Conservation (phyloP, 2,113 vertebrate species). For the Spea multiplicata region DNA sequence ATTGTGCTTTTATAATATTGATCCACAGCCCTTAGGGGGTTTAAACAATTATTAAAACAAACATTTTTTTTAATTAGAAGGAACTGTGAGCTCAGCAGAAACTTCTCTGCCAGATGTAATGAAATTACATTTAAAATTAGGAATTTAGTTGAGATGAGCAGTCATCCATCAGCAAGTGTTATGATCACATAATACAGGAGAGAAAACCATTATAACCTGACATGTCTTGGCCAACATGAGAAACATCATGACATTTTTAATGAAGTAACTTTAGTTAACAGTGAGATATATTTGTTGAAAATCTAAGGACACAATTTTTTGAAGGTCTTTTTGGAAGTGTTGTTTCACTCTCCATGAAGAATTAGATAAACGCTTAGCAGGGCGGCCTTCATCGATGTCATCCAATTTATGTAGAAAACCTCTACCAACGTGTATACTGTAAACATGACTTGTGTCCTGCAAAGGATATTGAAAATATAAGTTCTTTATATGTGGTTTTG, state of each 20-base stretch:
- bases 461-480: too few relatives aligned
- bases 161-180: neutral
- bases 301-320: neutral
- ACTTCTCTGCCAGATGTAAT: conserved; percentile 31
- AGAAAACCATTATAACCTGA: too few relatives aligned
- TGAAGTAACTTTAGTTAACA: neutral
- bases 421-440: too few relatives aligned
- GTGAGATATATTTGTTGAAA: neutral
- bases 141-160: neutral
- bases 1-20: neutral
- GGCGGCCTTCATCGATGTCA: neutral
- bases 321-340: too few relatives aligned
- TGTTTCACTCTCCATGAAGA: too few relatives aligned
- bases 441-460: too few relatives aligned
- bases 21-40: neutral
- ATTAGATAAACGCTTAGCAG: neutral
- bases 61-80: conserved; percentile 1
- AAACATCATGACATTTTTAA: neutral
- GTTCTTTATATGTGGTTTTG: too few relatives aligned
- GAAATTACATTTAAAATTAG: conserved; percentile 57
- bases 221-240: neutral
- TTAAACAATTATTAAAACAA: conserved; percentile 1
- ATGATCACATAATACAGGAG: neutral
- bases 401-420: neutral
- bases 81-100: neutral